Evolutionary conservation across 2,888 invertebrate species (phyloP), one percentile per base, ranked within the genome.

Genomic region (Nysson spinosus): DNA sequence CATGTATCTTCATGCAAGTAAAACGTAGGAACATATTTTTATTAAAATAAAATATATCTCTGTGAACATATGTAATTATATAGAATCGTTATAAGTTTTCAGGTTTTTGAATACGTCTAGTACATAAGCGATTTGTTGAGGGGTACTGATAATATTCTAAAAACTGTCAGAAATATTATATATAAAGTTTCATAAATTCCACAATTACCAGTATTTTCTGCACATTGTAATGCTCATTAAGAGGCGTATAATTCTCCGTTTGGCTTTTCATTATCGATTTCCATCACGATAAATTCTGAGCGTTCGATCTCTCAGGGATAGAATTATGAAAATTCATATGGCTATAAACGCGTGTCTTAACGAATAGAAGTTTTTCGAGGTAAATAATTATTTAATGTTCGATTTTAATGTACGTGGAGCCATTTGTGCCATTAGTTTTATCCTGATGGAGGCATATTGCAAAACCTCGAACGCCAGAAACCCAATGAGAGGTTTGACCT

Each of bases 401-500:
- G n/a, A n/a, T 16, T 34, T 34, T 34, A 34, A 34, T 34, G 34
- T 14, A 4, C 7, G 14, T 16, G 34, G 14, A 16, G 34, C 16
- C 34, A 16, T 34, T 14, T 14, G 37, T 19, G 19, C 9, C 17
- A 19, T 28, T 35, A 50, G 30, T 57, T 57, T 57, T 37, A 16
- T 28, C 19, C 2, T 1, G 4, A n/a, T n/a, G 26, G 30, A 7
- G 6, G 20, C 16, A 14, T 0, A 28, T 11, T 40, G 49, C 16
- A 19, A 20, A 20, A n/a, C n/a, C 1, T n/a, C 3, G 24, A 37
- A 30, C 9, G 0, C 40, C 4, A 6, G 19, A 24, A 34, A 44
- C 11, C 14, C 16, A 54, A 47, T 24, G 50, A 50, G 55, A 66
- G 46, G 55, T 40, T n/a, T 51, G 71, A 69, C 57, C 61, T 40